These are phyloP conservation scores for Petrophora chlorosata DNA, from an alignment of 2,888 invertebrate species.

Conservation along the genomic window DNA sequence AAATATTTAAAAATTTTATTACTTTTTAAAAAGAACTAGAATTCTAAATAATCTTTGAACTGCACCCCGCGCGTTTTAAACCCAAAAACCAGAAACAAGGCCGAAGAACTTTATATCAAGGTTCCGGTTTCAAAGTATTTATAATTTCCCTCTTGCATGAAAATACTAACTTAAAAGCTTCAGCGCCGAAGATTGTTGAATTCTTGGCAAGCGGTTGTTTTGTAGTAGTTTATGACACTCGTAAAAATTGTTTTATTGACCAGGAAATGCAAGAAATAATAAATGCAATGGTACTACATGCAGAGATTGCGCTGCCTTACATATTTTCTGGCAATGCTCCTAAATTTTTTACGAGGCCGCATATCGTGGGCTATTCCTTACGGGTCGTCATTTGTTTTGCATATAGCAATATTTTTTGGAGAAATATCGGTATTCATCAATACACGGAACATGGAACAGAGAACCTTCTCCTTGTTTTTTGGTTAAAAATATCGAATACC, in stretches of 20 bases:
- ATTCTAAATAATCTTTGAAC: too few relatives aligned
- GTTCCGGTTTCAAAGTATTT: background rate
- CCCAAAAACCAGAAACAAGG: too few relatives aligned
- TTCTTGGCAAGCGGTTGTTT: slow-evolving; percentile 8
- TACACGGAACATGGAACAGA: too few relatives aligned
- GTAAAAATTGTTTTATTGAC: slow-evolving; percentile 15
- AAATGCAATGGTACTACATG: slow-evolving; percentile 14
- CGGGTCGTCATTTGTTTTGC: slow-evolving; percentile 18
- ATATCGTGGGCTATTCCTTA: slow-evolving; percentile 17
- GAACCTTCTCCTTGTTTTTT: too few relatives aligned
- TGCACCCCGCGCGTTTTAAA: too few relatives aligned
- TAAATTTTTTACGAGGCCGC: slow-evolving; percentile 22
- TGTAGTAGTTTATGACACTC: slow-evolving; percentile 2
- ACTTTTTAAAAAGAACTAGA: too few relatives aligned
- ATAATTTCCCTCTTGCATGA: background rate
- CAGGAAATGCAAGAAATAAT: slow-evolving; percentile 24
- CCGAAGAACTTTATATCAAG: background rate
- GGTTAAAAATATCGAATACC: too few relatives aligned
- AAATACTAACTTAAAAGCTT: background rate
- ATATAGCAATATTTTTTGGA: slow-evolving; percentile 22
- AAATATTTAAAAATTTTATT: too few relatives aligned
- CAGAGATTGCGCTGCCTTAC: slow-evolving; percentile 10
- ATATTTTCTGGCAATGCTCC: slow-evolving; percentile 20
- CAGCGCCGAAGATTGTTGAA: background rate
- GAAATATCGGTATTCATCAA: slow-evolving; percentile 10